Base-by-base conservation (phyloP, 2,113 vertebrate species). In the Microcebus ravelobensis region DNA sequence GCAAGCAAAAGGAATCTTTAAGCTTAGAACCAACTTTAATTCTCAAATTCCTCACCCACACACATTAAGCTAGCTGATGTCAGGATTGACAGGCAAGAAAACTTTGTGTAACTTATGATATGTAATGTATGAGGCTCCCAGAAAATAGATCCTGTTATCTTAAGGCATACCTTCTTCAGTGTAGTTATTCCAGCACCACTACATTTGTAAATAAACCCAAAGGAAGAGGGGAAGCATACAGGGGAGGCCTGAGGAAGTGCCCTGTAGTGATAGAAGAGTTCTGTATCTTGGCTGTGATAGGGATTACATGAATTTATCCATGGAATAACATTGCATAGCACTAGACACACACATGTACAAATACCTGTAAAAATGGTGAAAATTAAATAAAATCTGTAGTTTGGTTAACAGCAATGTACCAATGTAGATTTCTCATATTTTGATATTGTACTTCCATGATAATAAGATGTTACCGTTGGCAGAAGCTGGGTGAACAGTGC, bases 401-500 rank as follows among this genome's bases (percentile, higher is more conserved):
- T 27, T n/a, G 63, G 29, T 29, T 42, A 83, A 48, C 18, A 65
- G 36, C 20, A 65, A n/a, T 23, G 5, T 7, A 6, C 12, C 45
- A 55, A 39, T 59, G 52, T 74, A 15, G 65, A 1, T 42, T 63
- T 87, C 34, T 45, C 3, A 82, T 52, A 42, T 83, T 77, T 74
- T 57, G 12, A n/a, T 68, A 61, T 52, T 68, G 20, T 27, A 21
- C 36, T 63, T 21, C 3, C 45, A 6, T 76, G 59, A 39, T 17
- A 87, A 63, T 29, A 91, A 59, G 12, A 57, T 50, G 8, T 11
- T 27, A 65, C 12, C 20, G 8, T 68, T 59, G 52, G 27, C 8
- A 2, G 23, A 79, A 57, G 15, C 2, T 65, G 8, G 5, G 1
- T 21, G 7, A 59, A 42, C 39, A 10, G 23, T 25, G 1, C 2